phyloP scores from a whole-genome alignment of 2,797 vertebrate genomes.

The Sorex maritimensis region DNA sequence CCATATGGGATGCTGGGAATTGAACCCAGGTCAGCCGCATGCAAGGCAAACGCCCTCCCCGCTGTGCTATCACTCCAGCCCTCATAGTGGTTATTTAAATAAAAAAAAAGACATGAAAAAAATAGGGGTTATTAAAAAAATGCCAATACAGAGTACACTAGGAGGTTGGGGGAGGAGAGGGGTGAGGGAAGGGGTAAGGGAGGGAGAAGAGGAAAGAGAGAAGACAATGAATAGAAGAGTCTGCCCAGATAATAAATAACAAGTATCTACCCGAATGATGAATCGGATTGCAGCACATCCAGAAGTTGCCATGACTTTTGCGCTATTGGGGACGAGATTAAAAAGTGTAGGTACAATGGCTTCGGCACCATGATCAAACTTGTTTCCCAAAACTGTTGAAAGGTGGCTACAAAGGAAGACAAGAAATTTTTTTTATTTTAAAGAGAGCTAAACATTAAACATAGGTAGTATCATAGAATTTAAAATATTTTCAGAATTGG shows the following conservation, averaged over 20 bases:
- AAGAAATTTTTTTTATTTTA: constrained; percentile 15
- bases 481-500: constrained; percentile 20
- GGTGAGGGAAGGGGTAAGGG: too few relatives aligned
- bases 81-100: too few relatives aligned
- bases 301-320: constrained; percentile 98
- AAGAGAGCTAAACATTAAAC: constrained; percentile 43
- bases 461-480: constrained; percentile 1
- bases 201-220: background rate
- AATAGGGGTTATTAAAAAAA: too few relatives aligned
- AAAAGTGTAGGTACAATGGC: constrained; percentile 98
- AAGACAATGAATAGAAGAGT: background rate
- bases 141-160: background rate
- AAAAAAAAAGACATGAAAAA: too few relatives aligned
- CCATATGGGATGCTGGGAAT: too few relatives aligned
- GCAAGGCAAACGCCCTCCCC: too few relatives aligned
- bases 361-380: constrained; percentile 98
- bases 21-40: too few relatives aligned
- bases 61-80: too few relatives aligned
- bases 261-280: constrained; percentile 95
- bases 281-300: constrained; percentile 97
- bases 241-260: too few relatives aligned
- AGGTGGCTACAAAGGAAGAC: constrained; percentile 92
- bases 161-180: background rate
- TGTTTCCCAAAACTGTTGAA: constrained; percentile 96
- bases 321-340: constrained; percentile 99